A percentile compares a stretch with the other conserved stretches of the same genome.
Conservation (phyloP, 2,888 invertebrate genomes). For the Quadriops clusia region DNA sequence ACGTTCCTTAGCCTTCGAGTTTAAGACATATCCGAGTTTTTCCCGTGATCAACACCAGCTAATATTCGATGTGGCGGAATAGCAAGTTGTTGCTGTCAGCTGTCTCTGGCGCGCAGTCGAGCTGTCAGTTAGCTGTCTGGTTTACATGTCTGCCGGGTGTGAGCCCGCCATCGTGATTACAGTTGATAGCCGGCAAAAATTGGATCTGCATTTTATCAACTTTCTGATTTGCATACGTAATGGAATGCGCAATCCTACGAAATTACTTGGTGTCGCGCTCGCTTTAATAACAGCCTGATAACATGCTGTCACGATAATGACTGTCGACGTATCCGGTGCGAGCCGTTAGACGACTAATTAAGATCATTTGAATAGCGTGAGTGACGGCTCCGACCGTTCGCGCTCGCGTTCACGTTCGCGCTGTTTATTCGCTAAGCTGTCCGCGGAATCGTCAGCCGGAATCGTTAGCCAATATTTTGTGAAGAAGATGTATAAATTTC, state of each 20-base stretch:
- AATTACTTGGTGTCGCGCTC: constrained; percentile 22
- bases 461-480: too few species aligned
- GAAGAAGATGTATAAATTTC: too few species aligned
- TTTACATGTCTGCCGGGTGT: constrained; percentile 36
- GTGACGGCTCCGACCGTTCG: constrained; percentile 24
- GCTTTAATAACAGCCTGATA: constrained; percentile 23
- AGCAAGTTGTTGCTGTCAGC: constrained; percentile 39
- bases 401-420: too few species aligned
- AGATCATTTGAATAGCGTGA: constrained; percentile 28
- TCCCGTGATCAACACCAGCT: constrained; percentile 31
- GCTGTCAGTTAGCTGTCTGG: constrained; percentile 45
- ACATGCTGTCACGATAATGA: constrained; percentile 20
- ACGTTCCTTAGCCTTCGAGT: too few species aligned
- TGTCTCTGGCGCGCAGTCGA: constrained; percentile 38
- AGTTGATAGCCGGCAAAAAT: constrained; percentile 32
- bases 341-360: constrained; percentile 26
- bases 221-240: constrained; percentile 32
- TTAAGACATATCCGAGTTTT: too few species aligned
- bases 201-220: constrained; percentile 35
- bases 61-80: constrained; percentile 40
- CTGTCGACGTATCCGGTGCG: constrained; percentile 17
- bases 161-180: constrained; percentile 29
- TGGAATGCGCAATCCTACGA: constrained; percentile 26
- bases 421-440: too few species aligned
- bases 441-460: too few species aligned